Base-by-base conservation (phyloP, 2,113 vertebrate genomes). In the Penelope pileata region DNA sequence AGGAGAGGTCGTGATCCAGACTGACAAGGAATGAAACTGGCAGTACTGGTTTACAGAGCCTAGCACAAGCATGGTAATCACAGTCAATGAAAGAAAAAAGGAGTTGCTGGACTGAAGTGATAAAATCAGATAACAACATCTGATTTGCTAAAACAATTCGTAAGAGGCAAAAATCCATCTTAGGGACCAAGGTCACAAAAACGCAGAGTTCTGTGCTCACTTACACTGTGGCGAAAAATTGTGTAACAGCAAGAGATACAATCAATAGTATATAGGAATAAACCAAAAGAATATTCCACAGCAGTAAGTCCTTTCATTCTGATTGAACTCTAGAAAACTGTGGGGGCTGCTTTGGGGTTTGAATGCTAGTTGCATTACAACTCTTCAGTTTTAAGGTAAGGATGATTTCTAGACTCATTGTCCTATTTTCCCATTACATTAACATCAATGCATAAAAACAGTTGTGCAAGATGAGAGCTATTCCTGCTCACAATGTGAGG, bases 1-100 rank as follows among this genome's bases (percentile, higher is more conserved):
- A 93, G 91, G 90, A 81, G 50, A 85, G 60, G 64, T 75, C 24
- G 0, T n/a, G 74, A 83, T 93, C 45, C n/a, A 64, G 80, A 76
- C 42, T 93, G 93, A 76, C n/a, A 89, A 94, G 63, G 79, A 94
- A 62, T 69, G 62, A 93, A 87, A 95, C 45, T 79, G 72, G 38
- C 82, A 92, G 58, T 45, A 32, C 27, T 76, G 69, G 38, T 86
- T 90, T 93, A 76, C 5, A 82, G 93, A 72, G 79, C 32, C 30
- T 83, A 84, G 79, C 38, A 59, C 27, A 89, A 72, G 43, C 67
- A 70, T 47, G 62, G 62, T 93, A 93, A 96, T 69, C 50, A 79
- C 51, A 94, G 16, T 21, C 45, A 90, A 34, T 86, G 69, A 94
- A 90, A 72, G 16, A 69, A 47, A 91, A 42, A 83, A 91, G 64